Base-by-base conservation (phyloP, 2,888 invertebrate genomes). In the Agrochola circellaris region DNA sequence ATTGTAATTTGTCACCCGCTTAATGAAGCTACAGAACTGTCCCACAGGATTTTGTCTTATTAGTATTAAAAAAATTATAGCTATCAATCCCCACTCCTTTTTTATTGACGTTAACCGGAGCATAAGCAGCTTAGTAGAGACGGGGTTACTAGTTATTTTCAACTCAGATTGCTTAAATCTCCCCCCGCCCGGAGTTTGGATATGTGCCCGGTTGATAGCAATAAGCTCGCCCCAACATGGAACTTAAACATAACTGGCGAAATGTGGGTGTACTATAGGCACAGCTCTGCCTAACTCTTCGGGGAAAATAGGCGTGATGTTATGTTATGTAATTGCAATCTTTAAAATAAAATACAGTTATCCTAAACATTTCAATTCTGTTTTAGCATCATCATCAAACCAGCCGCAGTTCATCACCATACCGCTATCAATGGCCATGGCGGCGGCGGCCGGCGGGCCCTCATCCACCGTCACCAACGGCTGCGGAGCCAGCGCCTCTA, bases 341-440 rank as follows among this genome's bases (percentile, higher is more conserved):
- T 15, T 38, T 54, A 9, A 23, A 56, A 17, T 6, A n/a, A 17
- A 58, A 30, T 17, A 8, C 20, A 4, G 17, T 26, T 81, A 82
- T 5, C 89, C 3, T 20, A 60, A 30, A 11, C 0, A 11, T 2
- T 17, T 51, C 6, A 23, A 7, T 34, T 23, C n/a, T 11, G 6
- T 45, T 17, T 81, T 92, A 89, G 93, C 95, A n/a, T 95, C 95
- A 76, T 95, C 96, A 76, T 95, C 95, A 80, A 93, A 80, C 77
- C 97, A 97, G 90, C 97, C 97, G 61, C 98, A 98, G 93, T 98
- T 97, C 94, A 98, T 98, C 91, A 98, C 98, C 76, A 98, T 98
- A 93, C 98, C 98, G 74, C 94, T 98, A 85, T 97, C 97, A 54
- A 97, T 98, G 96, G 97, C 97, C 79, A 97, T 97, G 97, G 97